These are phyloP conservation scores for Latrodectus geometricus DNA, from an alignment of 1,140 invertebrate genomes.

Conservation along the genomic window DNA sequence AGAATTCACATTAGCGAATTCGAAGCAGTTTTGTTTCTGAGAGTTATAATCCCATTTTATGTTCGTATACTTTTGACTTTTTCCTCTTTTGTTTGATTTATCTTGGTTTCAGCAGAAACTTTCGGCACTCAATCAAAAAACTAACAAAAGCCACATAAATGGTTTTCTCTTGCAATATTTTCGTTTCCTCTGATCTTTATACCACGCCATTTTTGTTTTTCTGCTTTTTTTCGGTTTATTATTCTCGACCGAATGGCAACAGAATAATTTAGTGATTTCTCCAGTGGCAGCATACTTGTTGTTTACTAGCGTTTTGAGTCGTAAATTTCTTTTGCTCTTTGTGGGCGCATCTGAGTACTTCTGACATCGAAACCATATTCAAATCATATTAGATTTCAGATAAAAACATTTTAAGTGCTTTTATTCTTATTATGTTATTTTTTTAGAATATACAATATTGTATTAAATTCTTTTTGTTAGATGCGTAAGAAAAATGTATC, in stretches of 20 bases:
- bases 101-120: slow-evolving; percentile 10
- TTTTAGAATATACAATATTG: too few relatives aligned
- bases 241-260: slow-evolving; percentile 17
- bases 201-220: background rate
- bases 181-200: background rate
- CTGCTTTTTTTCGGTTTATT: slow-evolving; percentile 2
- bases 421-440: too few relatives aligned
- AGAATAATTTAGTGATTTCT: slow-evolving; percentile 48
- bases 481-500: too few relatives aligned
- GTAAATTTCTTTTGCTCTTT: slow-evolving; percentile 30
- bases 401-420: too few relatives aligned
- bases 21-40: slow-evolving; percentile 5
- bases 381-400: too few relatives aligned
- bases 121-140: slow-evolving; percentile 32
- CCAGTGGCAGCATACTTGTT: slow-evolving; percentile 33
- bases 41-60: slow-evolving; percentile 27
- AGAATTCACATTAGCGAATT: slow-evolving; percentile 29
- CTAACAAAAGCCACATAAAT: slow-evolving; percentile 18
- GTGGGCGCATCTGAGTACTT: background rate
- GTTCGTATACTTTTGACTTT: background rate
- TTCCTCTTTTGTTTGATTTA: slow-evolving; percentile 23
- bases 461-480: too few relatives aligned
- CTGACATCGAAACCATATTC: too few relatives aligned
- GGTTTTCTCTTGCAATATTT: slow-evolving; percentile 35
- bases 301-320: slow-evolving; percentile 12